These are phyloP conservation scores for Pseudanteris insignis DNA, from an alignment of 2,888 invertebrate species.

Conservation along the genomic window DNA sequence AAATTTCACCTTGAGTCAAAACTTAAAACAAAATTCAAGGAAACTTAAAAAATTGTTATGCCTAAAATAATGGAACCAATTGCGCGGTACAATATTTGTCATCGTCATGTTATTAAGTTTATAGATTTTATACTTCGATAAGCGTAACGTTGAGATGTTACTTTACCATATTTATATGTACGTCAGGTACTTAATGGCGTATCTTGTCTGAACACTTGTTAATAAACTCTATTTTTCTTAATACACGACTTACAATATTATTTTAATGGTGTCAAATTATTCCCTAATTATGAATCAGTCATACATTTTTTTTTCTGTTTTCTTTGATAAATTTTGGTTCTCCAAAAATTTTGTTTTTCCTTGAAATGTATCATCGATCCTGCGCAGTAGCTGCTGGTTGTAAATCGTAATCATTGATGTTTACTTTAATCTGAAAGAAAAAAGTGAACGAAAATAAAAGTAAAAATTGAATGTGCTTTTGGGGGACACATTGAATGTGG, in stretches of 20 bases:
- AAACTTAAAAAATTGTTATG: too few species aligned
- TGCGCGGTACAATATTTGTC: slow-evolving; percentile 20
- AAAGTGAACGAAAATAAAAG: background rate
- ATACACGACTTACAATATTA: slow-evolving; percentile 7
- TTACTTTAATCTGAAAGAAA: slow-evolving; percentile 44
- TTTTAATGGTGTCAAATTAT: too few species aligned
- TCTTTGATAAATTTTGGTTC: too few species aligned
- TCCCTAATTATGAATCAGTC: too few species aligned
- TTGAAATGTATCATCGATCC: slow-evolving; percentile 6
- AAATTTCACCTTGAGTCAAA: too few species aligned
- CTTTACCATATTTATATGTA: slow-evolving; percentile 52
- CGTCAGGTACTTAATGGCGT: slow-evolving; percentile 49
- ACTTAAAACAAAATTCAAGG: too few species aligned
- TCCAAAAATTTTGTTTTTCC: slow-evolving; percentile 3
- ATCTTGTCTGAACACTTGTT: slow-evolving; percentile 52
- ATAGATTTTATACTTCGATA: slow-evolving; percentile 34
- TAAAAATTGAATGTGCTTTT: slow-evolving; percentile 12
- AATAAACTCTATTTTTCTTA: slow-evolving; percentile 61
- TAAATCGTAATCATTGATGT: slow-evolving; percentile 49
- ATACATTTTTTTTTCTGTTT: too few species aligned
- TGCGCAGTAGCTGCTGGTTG: slow-evolving; percentile 2
- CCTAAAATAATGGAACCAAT: too few species aligned
- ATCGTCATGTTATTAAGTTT: slow-evolving; percentile 31
- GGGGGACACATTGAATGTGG: slow-evolving; percentile 29
- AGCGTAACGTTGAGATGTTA: slow-evolving; percentile 40